phyloP scores from a whole-genome alignment of 2,113 vertebrate genomes.

The Alouatta palliata region DNA sequence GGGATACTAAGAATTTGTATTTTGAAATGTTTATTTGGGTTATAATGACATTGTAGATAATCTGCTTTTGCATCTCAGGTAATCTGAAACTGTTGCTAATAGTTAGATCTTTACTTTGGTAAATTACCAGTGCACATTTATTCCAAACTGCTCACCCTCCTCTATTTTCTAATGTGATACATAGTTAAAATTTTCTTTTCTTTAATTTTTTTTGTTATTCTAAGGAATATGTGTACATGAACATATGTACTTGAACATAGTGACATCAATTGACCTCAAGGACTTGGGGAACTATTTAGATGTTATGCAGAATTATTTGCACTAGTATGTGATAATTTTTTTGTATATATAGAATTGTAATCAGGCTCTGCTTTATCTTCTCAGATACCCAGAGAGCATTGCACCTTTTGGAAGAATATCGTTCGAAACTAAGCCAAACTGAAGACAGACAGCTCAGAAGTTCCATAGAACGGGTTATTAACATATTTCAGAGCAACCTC shows the following conservation, averaged over 20 bases:
- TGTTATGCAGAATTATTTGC: slow-evolving; percentile 50
- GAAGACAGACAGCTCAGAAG: slow-evolving; percentile 94
- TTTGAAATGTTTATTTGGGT: slow-evolving; percentile 40
- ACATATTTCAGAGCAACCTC: slow-evolving; percentile 98
- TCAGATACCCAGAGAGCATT: slow-evolving; percentile 95
- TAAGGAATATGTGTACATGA: background rate
- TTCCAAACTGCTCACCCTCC: background rate
- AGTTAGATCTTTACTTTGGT: background rate
- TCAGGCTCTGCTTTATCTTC: slow-evolving; percentile 4
- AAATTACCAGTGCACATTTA: background rate
- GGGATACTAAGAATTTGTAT: background rate
- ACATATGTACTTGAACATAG: background rate
- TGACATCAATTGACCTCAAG: background rate
- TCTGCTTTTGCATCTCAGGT: slow-evolving; percentile 32
- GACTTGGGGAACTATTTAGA: background rate
- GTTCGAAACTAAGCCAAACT: slow-evolving; percentile 91
- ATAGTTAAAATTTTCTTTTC: background rate
- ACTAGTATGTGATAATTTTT: background rate
- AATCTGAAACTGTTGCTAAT: slow-evolving; percentile 6
- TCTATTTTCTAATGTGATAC: background rate
- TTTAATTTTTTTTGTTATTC: background rate
- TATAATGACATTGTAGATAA: slow-evolving; percentile 23
- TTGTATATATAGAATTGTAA: slow-evolving; percentile 44
- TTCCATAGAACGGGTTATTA: slow-evolving; percentile 97
- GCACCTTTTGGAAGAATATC: slow-evolving; percentile 95